Evolutionary conservation across 2,888 invertebrate species (phyloP).

Genomic region (Coecobrya sp.): DNA sequence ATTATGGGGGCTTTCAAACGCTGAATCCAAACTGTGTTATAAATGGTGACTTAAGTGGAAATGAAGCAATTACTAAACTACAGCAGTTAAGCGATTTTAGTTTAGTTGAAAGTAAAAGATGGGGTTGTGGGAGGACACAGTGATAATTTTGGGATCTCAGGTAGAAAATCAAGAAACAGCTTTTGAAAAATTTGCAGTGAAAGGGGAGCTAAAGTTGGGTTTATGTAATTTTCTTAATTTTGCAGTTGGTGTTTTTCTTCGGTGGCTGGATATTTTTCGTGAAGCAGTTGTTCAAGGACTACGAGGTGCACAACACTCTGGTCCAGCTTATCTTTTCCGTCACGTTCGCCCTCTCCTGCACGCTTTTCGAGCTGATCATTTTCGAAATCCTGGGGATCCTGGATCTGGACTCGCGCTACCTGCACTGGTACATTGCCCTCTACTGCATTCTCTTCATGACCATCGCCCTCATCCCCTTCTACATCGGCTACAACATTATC

Average conservation of each 20-base stretch:
- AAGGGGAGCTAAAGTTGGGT: no score
- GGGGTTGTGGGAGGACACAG: constrained; percentile 95
- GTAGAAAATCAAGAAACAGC: constrained; percentile 88
- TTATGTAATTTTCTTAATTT: constrained; percentile 86
- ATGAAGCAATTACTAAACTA: no score
- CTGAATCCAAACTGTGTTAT: no score
- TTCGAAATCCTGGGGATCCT: constrained; percentile 99
- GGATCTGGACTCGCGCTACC: constrained; percentile 96
- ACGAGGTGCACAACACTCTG: constrained; percentile 98
- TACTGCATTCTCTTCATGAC: constrained; percentile 97
- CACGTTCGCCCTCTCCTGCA: constrained; percentile 98
- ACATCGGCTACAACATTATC: constrained; percentile 97
- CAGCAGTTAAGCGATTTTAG: no score
- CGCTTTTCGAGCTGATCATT: constrained; percentile 99
- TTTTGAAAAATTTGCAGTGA: no score
- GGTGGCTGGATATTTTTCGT: constrained; percentile 99
- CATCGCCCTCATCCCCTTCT: constrained; percentile 98
- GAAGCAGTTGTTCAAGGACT: constrained; percentile 98
- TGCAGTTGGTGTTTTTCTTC: constrained; percentile 96
- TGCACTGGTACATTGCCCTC: constrained; percentile 98
- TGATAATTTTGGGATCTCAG: constrained; percentile 94
- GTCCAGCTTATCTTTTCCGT: constrained; percentile 98
- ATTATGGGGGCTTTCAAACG: no score
- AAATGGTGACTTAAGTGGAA: no score
- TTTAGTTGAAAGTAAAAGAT: no score